These are phyloP conservation scores for Melieria picta DNA, from an alignment of 2,888 invertebrate genomes.

Conservation along the genomic window DNA sequence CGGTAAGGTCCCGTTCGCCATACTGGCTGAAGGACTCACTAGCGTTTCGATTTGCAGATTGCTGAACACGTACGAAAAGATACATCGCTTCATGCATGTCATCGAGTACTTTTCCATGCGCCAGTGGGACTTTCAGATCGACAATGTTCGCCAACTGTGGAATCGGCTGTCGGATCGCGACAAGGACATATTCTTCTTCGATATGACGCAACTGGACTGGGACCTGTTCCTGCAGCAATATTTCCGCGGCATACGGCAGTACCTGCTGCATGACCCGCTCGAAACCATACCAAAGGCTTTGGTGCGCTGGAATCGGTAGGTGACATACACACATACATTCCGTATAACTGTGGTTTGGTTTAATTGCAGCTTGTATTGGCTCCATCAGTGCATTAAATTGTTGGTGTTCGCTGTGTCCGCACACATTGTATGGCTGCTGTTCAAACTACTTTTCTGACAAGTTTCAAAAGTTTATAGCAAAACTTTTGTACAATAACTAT, in stretches of 20 bases:
- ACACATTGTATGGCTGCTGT: constrained; percentile 49
- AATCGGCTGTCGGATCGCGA: constrained; percentile 70
- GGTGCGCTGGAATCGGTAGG: constrained; percentile 70
- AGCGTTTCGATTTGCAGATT: constrained; percentile 69
- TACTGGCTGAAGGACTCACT: neutral
- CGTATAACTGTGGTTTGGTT: constrained; percentile 47
- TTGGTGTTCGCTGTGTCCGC: constrained; percentile 51
- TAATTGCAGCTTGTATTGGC: constrained; percentile 65
- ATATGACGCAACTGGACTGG: constrained; percentile 80
- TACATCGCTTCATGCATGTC: constrained; percentile 78
- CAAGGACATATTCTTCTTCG: constrained; percentile 76
- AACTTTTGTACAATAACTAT: too few relatives aligned
- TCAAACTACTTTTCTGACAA: constrained; percentile 10
- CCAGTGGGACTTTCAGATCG: constrained; percentile 78
- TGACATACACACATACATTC: constrained; percentile 42
- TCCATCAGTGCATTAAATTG: constrained; percentile 67
- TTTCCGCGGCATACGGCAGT: constrained; percentile 78
- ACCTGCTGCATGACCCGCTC: constrained; percentile 82
- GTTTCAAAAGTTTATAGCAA: too few relatives aligned
- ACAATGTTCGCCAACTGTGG: constrained; percentile 72
- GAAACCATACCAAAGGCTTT: constrained; percentile 77
- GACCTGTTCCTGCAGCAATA: constrained; percentile 74
- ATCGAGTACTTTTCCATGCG: constrained; percentile 82
- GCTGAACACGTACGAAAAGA: constrained; percentile 77
- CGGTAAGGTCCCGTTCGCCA: constrained; percentile 67